A percentile compares a stretch with the other conserved stretches of the same genome.
phyloP scores from a whole-genome alignment of 2,113 vertebrate species.

The Suncus etruscus region DNA sequence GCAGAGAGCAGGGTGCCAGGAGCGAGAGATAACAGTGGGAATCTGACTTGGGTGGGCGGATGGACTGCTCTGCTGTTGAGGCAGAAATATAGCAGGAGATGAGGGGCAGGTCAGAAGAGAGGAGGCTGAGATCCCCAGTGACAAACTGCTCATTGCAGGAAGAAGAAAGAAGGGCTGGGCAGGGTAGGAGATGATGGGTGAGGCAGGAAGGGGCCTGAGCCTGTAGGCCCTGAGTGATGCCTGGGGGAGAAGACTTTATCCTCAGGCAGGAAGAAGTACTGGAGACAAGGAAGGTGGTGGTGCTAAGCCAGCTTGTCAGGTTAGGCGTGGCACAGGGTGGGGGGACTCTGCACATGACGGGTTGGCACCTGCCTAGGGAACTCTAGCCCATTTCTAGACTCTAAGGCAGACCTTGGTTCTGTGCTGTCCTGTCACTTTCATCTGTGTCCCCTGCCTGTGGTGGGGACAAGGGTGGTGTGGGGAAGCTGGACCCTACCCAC shows the following conservation, averaged over 20 bases:
- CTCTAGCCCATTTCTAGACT: background rate
- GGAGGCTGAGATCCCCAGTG: background rate
- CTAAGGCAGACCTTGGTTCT: background rate
- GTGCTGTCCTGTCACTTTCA: background rate
- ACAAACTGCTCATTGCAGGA: background rate
- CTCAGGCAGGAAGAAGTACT: conserved; percentile 6
- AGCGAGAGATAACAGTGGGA: background rate
- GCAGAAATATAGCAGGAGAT: background rate
- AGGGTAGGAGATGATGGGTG: background rate
- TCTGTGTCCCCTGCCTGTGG: background rate
- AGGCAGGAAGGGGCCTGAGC: background rate
- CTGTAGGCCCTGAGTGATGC: background rate
- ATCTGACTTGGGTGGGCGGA: background rate
- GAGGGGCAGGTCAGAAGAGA: background rate
- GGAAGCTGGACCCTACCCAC: background rate
- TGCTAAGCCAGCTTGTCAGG: background rate
- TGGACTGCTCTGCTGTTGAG: background rate
- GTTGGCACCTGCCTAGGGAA: background rate
- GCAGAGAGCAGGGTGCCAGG: background rate
- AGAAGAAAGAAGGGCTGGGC: background rate
- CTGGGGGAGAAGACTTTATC: conserved; percentile 43
- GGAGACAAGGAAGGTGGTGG: background rate
- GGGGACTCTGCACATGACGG: background rate
- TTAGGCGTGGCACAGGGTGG: background rate
- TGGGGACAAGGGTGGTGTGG: too few relatives aligned